phyloP scores from a whole-genome alignment of 1,140 invertebrate species.

The Gonioctena quinquepunctata region DNA sequence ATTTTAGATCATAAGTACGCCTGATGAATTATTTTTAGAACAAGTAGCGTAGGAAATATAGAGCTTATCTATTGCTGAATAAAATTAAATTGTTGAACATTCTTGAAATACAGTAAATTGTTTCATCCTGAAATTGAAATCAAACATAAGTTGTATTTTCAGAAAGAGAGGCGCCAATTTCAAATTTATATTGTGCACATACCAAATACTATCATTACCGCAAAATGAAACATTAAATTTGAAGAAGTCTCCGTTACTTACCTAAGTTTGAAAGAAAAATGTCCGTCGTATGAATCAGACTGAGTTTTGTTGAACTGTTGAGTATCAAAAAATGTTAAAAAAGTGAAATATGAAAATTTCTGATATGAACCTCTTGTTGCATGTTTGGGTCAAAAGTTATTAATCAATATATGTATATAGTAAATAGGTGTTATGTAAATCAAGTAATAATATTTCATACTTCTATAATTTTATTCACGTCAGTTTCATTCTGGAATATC shows the following conservation, averaged over 20 bases:
- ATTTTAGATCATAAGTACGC: constrained; percentile 24
- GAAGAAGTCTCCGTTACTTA: too few species aligned
- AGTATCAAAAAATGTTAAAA: too few species aligned
- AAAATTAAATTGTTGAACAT: constrained; percentile 11
- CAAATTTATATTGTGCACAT: too few species aligned
- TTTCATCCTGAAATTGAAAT: neutral
- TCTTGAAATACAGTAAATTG: neutral
- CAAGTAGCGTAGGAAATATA: neutral
- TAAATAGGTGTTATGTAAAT: neutral
- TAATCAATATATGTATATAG: neutral
- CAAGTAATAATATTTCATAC: neutral
- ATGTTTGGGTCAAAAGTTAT: neutral
- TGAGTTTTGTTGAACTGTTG: too few species aligned
- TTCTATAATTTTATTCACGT: too few species aligned
- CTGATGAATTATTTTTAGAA: constrained; percentile 17
- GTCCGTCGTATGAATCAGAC: too few species aligned
- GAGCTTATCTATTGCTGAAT: constrained; percentile 9
- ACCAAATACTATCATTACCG: too few species aligned
- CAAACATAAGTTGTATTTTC: neutral
- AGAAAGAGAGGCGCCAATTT: too few species aligned
- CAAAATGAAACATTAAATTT: too few species aligned
- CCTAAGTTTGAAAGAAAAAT: too few species aligned
- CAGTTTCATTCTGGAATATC: neutral
- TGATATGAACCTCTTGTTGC: too few species aligned
- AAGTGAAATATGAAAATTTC: too few species aligned